Percentiles rank a stretch among this genome's conserved stretches.
phyloP scores from a whole-genome alignment of 2,888 invertebrate species.

The Drosophila hamatofila region DNA sequence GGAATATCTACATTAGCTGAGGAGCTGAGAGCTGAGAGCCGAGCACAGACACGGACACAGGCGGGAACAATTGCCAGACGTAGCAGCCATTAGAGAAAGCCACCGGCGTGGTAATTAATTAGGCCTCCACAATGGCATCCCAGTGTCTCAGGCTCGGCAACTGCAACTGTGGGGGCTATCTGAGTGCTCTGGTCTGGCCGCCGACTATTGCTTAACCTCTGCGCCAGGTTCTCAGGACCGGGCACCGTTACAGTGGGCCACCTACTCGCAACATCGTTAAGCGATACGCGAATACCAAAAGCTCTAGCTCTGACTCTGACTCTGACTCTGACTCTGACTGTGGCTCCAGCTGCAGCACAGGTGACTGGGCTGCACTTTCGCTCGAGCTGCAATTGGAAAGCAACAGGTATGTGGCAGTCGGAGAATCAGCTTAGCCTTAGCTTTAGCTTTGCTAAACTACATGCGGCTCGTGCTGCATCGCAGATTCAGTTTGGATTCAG shows the following conservation, averaged over 20 bases:
- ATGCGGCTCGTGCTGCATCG: slow-evolving; percentile 50
- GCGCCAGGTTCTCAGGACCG: slow-evolving; percentile 66
- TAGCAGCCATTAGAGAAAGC: slow-evolving; percentile 71
- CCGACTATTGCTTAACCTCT: slow-evolving; percentile 68
- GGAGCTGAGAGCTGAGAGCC: slow-evolving; percentile 31
- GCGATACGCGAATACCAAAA: slow-evolving; percentile 30
- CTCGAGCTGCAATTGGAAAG: slow-evolving; percentile 60
- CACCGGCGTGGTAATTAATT: slow-evolving; percentile 76
- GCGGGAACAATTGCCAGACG: slow-evolving; percentile 25
- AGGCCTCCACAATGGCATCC: slow-evolving; percentile 60
- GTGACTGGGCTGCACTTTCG: slow-evolving; percentile 50
- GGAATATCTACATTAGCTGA: slow-evolving; percentile 77
- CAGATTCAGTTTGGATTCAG: slow-evolving; percentile 52
- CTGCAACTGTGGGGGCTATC: slow-evolving; percentile 44
- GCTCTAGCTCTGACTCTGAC: background rate
- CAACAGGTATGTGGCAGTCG: slow-evolving; percentile 26
- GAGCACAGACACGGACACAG: slow-evolving; percentile 18
- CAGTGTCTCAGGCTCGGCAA: slow-evolving; percentile 21
- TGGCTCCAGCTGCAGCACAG: slow-evolving; percentile 17
- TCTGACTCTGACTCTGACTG: background rate
- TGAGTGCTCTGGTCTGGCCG: slow-evolving; percentile 36
- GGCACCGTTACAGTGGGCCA: slow-evolving; percentile 49
- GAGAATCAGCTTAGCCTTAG: slow-evolving; percentile 11
- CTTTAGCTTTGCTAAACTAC: slow-evolving; percentile 8
- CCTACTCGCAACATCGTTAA: slow-evolving; percentile 59